phyloP scores from a whole-genome alignment of 1,140 invertebrate genomes.

The Drosophila sp. region DNA sequence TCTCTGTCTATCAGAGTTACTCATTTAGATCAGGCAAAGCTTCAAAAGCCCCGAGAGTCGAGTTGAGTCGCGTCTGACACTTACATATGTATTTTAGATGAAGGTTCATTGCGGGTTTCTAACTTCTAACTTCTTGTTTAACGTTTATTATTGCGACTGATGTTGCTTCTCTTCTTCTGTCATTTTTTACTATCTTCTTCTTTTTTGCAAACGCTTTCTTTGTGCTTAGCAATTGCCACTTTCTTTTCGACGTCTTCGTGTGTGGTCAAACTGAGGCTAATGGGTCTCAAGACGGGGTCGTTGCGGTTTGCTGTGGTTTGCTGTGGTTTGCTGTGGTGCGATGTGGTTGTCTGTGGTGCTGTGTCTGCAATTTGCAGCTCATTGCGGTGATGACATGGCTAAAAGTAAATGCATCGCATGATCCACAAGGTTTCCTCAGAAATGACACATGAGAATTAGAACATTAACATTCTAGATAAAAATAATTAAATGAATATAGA shows the following conservation, averaged over 20 bases:
- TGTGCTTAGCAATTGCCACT: conserved; percentile 33
- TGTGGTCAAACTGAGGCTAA: conserved; percentile 39
- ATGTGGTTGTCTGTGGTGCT: conserved; percentile 9
- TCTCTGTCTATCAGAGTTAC: conserved; percentile 34
- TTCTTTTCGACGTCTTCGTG: conserved; percentile 39
- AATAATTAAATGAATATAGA: too few species aligned
- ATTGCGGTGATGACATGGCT: conserved; percentile 24
- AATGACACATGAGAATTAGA: not conserved
- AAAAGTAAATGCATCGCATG: not conserved
- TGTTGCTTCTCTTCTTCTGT: not conserved
- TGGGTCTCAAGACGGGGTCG: conserved; percentile 31
- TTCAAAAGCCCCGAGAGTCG: conserved; percentile 23
- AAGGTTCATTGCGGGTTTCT: conserved; percentile 21
- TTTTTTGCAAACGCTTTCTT: conserved; percentile 51
- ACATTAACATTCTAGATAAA: not conserved
- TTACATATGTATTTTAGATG: conserved; percentile 33
- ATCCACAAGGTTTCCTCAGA: not conserved
- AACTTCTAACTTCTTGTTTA: conserved; percentile 17
- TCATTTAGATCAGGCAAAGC: conserved; percentile 41
- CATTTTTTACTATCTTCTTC: not conserved
- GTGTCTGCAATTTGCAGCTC: conserved; percentile 22
- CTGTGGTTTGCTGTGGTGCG: conserved; percentile 7
- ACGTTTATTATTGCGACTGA: not conserved
- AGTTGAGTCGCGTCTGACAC: not conserved
- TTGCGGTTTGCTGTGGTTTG: conserved; percentile 10